These are phyloP conservation scores for Chrysopilus asiliformis DNA, from an alignment of 2,888 invertebrate species.

Conservation along the genomic window DNA sequence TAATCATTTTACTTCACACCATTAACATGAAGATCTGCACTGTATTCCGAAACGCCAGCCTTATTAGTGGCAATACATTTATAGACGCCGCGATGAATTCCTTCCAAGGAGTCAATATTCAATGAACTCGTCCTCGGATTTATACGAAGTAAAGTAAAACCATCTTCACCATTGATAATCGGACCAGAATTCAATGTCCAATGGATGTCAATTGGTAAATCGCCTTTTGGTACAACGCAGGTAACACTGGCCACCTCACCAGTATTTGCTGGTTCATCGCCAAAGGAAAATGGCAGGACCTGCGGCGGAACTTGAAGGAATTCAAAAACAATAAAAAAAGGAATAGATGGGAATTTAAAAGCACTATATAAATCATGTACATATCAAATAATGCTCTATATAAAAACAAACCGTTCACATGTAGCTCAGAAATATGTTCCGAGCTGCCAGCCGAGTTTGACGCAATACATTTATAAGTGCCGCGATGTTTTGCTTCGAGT, in stretches of 20 bases:
- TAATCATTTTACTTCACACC: no score
- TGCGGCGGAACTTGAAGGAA: no score
- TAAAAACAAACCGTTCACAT: constrained; percentile 43
- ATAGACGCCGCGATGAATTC: constrained; percentile 55
- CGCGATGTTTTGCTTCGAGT: constrained; percentile 55
- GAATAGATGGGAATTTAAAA: no score
- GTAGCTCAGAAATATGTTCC: constrained; percentile 47
- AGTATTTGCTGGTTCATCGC: constrained; percentile 38
- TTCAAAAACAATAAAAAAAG: no score
- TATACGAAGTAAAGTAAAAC: constrained; percentile 22
- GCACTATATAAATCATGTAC: no score
- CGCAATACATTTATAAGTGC: constrained; percentile 63
- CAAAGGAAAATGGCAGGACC: constrained; percentile 43
- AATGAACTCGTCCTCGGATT: constrained; percentile 38
- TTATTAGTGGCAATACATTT: constrained; percentile 61
- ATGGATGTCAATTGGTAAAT: constrained; percentile 46
- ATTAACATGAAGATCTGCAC: constrained; percentile 27
- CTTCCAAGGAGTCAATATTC: constrained; percentile 43
- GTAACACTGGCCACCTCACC: constrained; percentile 42
- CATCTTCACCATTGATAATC: constrained; percentile 24
- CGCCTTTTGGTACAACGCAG: constrained; percentile 45
- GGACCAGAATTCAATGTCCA: constrained; percentile 41
- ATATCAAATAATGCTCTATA: constrained; percentile 43
- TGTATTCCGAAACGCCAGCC: constrained; percentile 43
- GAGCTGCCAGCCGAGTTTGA: constrained; percentile 56